These are phyloP conservation scores for Heliconius himera DNA, from an alignment of 1,140 invertebrate species.

Conservation along the genomic window DNA sequence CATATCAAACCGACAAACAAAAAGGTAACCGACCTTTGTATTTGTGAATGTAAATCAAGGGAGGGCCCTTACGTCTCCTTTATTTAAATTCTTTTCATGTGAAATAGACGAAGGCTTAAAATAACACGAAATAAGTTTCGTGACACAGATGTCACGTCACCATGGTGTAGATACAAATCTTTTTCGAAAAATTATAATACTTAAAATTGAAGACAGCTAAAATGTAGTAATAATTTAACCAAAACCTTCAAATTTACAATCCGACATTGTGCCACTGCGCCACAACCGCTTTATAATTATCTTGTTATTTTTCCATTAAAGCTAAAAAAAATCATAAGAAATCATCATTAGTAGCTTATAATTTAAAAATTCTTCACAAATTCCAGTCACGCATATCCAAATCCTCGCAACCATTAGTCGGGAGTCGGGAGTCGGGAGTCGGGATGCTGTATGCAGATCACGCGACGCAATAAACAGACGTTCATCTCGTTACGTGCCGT, in stretches of 20 bases:
- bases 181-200: too few species aligned
- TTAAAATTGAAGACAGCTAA: too few species aligned
- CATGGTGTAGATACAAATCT: too few species aligned
- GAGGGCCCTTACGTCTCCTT: not conserved
- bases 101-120: not conserved
- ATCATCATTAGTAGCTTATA: not conserved
- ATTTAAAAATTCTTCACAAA: not conserved
- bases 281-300: too few species aligned
- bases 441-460: slow-evolving; percentile 24
- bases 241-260: too few species aligned
- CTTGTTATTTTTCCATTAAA: too few species aligned
- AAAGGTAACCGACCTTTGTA: not conserved
- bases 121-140: not conserved
- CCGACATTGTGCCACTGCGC: too few species aligned
- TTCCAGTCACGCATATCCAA: slow-evolving; percentile 31
- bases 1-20: not conserved
- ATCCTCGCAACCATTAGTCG: slow-evolving; percentile 28
- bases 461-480: slow-evolving; percentile 32
- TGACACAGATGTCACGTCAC: too few species aligned
- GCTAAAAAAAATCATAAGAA: too few species aligned
- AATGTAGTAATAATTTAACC: too few species aligned
- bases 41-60: slow-evolving; percentile 3
- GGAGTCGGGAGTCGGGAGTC: too few species aligned
- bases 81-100: slow-evolving; percentile 4
- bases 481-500: slow-evolving; percentile 31